Conservation (phyloP, 1,140 invertebrate genomes). For the Drosophila dunni region DNA sequence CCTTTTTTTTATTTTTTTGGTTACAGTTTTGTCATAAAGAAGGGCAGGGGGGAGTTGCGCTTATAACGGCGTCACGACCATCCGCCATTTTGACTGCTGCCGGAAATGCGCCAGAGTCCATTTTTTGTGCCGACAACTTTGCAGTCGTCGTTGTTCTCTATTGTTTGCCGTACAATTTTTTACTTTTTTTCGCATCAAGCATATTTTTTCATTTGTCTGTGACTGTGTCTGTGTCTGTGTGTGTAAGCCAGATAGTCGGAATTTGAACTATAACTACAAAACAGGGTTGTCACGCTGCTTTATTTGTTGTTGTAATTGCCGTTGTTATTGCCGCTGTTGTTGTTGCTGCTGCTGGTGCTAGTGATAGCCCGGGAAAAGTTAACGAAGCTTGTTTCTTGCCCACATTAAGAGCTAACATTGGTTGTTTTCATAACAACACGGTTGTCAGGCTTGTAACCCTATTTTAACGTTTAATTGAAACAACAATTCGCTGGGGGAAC, state of each 20-base stretch:
- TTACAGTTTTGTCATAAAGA: neutral
- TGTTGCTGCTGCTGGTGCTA: conserved; percentile 22
- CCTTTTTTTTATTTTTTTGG: neutral
- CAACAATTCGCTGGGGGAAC: neutral
- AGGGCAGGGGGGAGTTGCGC: conserved; percentile 12
- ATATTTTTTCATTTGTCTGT: conserved; percentile 60
- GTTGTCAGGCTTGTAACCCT: conserved; percentile 25
- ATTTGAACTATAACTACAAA: conserved; percentile 72
- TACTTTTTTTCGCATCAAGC: conserved; percentile 38
- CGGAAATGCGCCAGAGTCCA: conserved; percentile 79
- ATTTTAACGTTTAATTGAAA: conserved; percentile 39
- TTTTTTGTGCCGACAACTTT: conserved; percentile 54
- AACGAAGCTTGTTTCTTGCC: conserved; percentile 72
- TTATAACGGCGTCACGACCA: conserved; percentile 72
- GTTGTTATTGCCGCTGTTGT: conserved; percentile 39
- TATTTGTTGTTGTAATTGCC: too few species aligned
- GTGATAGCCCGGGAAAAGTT: conserved; percentile 61
- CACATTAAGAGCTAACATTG: conserved; percentile 55
- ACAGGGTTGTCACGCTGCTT: neutral
- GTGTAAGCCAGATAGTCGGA: conserved; percentile 35
- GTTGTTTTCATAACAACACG: conserved; percentile 49
- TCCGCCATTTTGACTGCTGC: conserved; percentile 74
- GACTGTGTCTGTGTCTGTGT: neutral
- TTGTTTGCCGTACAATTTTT: conserved; percentile 59
- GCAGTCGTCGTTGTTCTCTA: conserved; percentile 51